phyloP scores from a whole-genome alignment of 2,113 vertebrate genomes.

The Equus quagga region DNA sequence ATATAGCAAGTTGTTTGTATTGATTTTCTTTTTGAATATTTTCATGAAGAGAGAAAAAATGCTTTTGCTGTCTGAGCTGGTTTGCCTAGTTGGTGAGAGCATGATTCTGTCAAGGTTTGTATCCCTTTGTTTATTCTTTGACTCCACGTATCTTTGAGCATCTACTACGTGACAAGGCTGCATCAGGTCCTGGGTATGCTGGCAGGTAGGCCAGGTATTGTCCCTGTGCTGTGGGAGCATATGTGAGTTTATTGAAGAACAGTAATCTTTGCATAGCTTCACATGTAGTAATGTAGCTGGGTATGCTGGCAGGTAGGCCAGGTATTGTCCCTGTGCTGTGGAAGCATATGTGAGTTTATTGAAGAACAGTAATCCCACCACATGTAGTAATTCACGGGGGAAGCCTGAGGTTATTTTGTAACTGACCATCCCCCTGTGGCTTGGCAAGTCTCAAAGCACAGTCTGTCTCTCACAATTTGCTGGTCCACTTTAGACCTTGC shows the following conservation, averaged over 20 bases:
- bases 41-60: background rate
- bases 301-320: background rate
- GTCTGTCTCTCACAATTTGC: background rate
- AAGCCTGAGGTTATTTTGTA: background rate
- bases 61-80: background rate
- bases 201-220: background rate
- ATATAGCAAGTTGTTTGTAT: background rate
- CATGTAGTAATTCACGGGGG: background rate
- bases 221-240: background rate
- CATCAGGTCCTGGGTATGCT: background rate
- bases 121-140: background rate
- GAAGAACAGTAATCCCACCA: background rate
- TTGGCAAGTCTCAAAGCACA: background rate
- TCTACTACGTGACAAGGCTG: background rate
- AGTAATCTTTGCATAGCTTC: background rate
- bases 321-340: background rate
- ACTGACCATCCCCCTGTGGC: background rate
- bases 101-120: background rate
- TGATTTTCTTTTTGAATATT: slow-evolving; percentile 14
- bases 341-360: background rate
- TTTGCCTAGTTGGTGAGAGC: background rate
- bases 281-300: background rate
- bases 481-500: background rate
- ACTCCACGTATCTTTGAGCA: background rate
- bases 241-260: background rate